Conservation (phyloP, 2,113 vertebrate species). For the Calidris pygmaea region DNA sequence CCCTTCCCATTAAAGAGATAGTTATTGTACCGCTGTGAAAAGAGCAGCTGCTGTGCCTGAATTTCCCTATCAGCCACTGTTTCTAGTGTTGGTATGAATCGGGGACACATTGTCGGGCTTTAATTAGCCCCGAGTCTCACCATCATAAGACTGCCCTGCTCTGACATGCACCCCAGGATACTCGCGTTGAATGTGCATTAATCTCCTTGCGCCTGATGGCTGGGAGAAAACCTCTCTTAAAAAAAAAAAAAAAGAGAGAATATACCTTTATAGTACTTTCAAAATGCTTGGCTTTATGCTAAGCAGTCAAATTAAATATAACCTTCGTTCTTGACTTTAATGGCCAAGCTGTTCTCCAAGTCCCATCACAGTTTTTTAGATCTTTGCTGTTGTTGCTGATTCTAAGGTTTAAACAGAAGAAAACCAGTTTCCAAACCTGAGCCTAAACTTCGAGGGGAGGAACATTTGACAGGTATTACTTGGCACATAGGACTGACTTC, state of each 20-base stretch:
- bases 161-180: constrained; percentile 42
- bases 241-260: neutral
- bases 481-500: neutral
- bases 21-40: constrained; percentile 76
- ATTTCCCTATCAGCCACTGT: constrained; percentile 66
- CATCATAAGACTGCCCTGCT: constrained; percentile 19
- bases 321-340: neutral
- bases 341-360: neutral
- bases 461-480: neutral
- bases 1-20: constrained; percentile 61
- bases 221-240: constrained; percentile 31
- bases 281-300: neutral
- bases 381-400: neutral
- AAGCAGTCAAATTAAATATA: constrained; percentile 24
- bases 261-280: neutral
- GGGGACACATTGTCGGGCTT: constrained; percentile 45
- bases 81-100: constrained; percentile 42
- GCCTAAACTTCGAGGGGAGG: neutral
- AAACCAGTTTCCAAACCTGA: neutral
- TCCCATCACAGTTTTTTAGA: neutral
- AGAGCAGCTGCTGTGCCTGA: constrained; percentile 78
- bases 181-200: constrained; percentile 46
- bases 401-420: neutral
- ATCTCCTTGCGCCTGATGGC: neutral
- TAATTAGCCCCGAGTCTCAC: constrained; percentile 51